Base-by-base conservation (phyloP, 2,797 vertebrate genomes). In the Numenius phaeopus region DNA sequence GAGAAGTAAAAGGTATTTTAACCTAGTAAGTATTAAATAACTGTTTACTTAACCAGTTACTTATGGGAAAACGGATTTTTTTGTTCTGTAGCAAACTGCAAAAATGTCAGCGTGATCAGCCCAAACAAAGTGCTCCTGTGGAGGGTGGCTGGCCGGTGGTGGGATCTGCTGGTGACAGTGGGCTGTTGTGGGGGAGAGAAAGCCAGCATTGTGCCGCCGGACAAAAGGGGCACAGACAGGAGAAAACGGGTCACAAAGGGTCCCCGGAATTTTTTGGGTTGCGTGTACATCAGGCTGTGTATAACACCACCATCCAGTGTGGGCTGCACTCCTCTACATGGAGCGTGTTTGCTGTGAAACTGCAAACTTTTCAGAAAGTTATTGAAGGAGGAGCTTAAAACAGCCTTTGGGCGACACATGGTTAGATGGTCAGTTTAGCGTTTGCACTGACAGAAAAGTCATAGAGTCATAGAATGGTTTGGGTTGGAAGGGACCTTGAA, bases 121-220 rank as follows among this genome's bases (percentile, higher is more conserved):
- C 64, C 76, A 59, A 92, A 96, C 80, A 85, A 70, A 81, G 86
- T 37, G 66, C 30, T 64, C 80, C 94, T 92, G 87, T 79, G 47
- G 72, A 84, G 80, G 1, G 30, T 70, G 50, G 70, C 78, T 70
- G 47, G 84, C 69, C 4, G 7, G 42, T 10, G 71, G 75, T 82
- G 92, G 95, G 88, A 73, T 77, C 59, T 69, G 71, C 19, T 17
- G 87, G 49, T 76, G 92, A 95, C 96, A 97, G 70, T 84, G 89
- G 61, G 96, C 93, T 82, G 62, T 95, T 98, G 96, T 98, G 66
- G 88, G 85, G 82, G 40, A 81, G 90, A 97, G 93, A 97, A 97
- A 97, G 95, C 24, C 64, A 32, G 96, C 40, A 89, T 91, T 97
- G 96, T 97, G 92, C 64, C 2, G 3, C 77, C 15, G 72, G 70